phyloP scores from a whole-genome alignment of 2,113 vertebrate genomes.

The Phoxinus phoxinus region DNA sequence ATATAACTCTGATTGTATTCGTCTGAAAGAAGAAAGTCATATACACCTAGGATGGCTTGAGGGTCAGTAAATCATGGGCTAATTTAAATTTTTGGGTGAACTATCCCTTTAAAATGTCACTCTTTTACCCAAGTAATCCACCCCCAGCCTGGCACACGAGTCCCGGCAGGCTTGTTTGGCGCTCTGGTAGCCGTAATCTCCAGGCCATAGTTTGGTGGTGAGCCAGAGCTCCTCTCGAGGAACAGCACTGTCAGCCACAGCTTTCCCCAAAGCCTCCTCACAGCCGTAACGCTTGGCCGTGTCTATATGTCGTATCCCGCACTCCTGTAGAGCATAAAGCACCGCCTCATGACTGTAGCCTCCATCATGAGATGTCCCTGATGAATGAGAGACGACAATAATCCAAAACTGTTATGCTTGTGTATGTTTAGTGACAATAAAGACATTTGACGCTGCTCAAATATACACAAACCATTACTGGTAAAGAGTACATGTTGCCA shows the following conservation, averaged over 20 bases:
- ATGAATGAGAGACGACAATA: neutral
- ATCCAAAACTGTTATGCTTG: neutral
- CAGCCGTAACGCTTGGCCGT: conserved; percentile 80
- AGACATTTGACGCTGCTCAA: neutral
- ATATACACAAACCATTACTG: neutral
- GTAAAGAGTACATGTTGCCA: neutral
- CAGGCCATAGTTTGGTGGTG: conserved; percentile 82
- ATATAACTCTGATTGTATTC: no score
- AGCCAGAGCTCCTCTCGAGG: conserved; percentile 77
- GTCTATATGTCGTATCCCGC: conserved; percentile 78
- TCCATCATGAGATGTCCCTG: conserved; percentile 78
- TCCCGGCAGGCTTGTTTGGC: conserved; percentile 75
- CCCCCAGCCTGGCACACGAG: conserved; percentile 76
- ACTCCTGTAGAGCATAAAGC: conserved; percentile 74
- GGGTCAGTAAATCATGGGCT: no score
- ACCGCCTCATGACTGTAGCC: conserved; percentile 78
- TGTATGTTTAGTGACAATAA: neutral
- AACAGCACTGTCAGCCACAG: conserved; percentile 74
- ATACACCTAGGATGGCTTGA: no score
- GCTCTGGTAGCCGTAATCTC: conserved; percentile 76
- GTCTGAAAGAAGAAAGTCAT: no score
- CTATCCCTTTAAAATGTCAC: neutral
- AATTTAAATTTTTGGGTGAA: no score
- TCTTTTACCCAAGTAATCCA: conserved; percentile 77
- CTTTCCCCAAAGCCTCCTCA: conserved; percentile 73